These are phyloP conservation scores for Phocoena sinus DNA, from an alignment of 2,113 vertebrate genomes.

Conservation along the genomic window DNA sequence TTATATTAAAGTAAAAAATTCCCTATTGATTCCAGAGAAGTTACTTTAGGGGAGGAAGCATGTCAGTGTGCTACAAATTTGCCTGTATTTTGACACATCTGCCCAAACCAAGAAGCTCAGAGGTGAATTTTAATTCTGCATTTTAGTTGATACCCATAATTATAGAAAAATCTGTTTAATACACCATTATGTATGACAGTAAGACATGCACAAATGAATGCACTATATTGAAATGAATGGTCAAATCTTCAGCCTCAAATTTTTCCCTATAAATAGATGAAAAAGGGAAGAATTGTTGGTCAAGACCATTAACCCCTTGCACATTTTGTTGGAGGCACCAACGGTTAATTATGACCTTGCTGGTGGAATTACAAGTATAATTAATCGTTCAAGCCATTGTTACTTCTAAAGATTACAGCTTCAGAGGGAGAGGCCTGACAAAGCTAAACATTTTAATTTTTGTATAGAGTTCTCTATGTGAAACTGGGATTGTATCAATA, in stretches of 20 bases:
- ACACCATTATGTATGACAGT: neutral
- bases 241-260: conserved; percentile 37
- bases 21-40: neutral
- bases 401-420: conserved; percentile 60
- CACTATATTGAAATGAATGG: conserved; percentile 41
- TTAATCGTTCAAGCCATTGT: conserved; percentile 59
- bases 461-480: neutral
- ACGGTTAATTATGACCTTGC: conserved; percentile 61
- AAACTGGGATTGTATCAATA: neutral
- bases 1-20: conserved; percentile 39
- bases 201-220: conserved; percentile 33
- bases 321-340: conserved; percentile 38
- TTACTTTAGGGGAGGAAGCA: conserved; percentile 55
- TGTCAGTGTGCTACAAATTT: neutral
- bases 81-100: conserved; percentile 46
- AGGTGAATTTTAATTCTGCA: conserved; percentile 53
- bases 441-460: conserved; percentile 20
- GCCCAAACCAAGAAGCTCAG: conserved; percentile 12
- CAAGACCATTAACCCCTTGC: conserved; percentile 54
- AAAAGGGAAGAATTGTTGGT: conserved; percentile 51
- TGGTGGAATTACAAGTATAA: conserved; percentile 45
- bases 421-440: conserved; percentile 6
- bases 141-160: conserved; percentile 58
- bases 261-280: conserved; percentile 68
- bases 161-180: conserved; percentile 35